Percentiles rank a stretch among this genome's conserved stretches.
These are phyloP conservation scores for Ecliptopera silaceata DNA, from an alignment of 2,888 invertebrate genomes.

Conservation along the genomic window DNA sequence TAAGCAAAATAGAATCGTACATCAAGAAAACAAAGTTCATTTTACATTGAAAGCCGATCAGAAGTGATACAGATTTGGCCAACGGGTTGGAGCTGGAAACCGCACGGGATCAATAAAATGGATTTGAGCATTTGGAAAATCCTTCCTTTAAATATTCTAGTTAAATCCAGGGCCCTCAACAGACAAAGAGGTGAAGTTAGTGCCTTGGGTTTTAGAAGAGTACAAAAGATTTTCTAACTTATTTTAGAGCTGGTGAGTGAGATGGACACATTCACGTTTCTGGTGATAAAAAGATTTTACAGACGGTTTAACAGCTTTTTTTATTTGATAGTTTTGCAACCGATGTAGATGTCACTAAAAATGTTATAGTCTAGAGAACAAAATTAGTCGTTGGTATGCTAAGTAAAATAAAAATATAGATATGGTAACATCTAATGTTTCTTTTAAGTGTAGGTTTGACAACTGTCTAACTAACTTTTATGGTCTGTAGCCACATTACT, in stretches of 20 bases:
- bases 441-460: no score
- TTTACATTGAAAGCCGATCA: background rate
- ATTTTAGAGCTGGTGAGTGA: slow-evolving; percentile 1
- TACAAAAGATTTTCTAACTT: slow-evolving; percentile 19
- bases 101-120: slow-evolving; percentile 32
- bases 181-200: slow-evolving; percentile 23
- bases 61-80: slow-evolving; percentile 2
- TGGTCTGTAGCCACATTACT: no score
- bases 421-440: no score
- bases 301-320: no score
- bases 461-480: no score
- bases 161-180: slow-evolving; percentile 22
- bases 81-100: slow-evolving; percentile 21
- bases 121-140: slow-evolving; percentile 37
- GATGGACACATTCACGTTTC: background rate
- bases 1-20: background rate
- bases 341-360: no score
- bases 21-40: slow-evolving; percentile 8
- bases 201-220: slow-evolving; percentile 8
- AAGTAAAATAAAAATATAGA: no score
- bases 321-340: no score
- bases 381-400: no score
- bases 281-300: background rate
- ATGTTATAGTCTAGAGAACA: no score
- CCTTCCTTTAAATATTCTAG: slow-evolving; percentile 37